Conservation (phyloP, 2,888 invertebrate species). For the Orthosia cruda region DNA sequence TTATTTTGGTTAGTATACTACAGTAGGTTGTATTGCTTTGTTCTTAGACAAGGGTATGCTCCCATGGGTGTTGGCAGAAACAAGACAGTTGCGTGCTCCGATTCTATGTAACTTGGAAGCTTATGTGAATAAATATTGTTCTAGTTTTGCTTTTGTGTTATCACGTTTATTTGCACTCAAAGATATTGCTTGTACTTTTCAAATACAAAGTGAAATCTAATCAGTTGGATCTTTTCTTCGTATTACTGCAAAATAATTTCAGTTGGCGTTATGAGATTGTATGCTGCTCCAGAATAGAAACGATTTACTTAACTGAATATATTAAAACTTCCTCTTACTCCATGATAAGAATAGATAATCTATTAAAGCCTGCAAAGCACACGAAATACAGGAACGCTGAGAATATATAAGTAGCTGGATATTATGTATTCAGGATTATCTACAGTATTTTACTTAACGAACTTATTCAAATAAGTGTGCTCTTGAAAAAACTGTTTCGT, state of each 20-base stretch:
- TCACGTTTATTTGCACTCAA: conserved; percentile 11
- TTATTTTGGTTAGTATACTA: background rate
- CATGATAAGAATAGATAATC: conserved; percentile 61
- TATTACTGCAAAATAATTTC: conserved; percentile 7
- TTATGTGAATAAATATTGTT: background rate
- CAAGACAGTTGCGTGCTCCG: conserved; percentile 26
- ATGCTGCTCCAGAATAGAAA: conserved; percentile 31
- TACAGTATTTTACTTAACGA: conserved; percentile 31
- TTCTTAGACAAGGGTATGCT: conserved; percentile 39
- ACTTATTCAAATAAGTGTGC: conserved; percentile 36
- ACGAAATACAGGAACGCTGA: conserved; percentile 45
- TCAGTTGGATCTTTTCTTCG: conserved; percentile 18
- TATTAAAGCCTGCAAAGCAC: conserved; percentile 53
- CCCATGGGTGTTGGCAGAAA: conserved; percentile 37
- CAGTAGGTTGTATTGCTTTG: conserved; percentile 10
- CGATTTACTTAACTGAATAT: conserved; percentile 47
- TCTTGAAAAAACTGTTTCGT: conserved; percentile 23
- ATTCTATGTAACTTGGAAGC: conserved; percentile 5
- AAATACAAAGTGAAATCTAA: conserved; percentile 13
- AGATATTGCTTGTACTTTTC: conserved; percentile 25
- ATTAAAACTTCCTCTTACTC: conserved; percentile 52
- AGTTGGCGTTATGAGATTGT: conserved; percentile 14
- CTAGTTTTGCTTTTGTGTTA: conserved; percentile 12
- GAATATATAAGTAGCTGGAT: conserved; percentile 58
- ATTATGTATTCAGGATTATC: conserved; percentile 43